Conservation (phyloP, 2,888 invertebrate genomes). For the Polydrusus pterygomalis region DNA sequence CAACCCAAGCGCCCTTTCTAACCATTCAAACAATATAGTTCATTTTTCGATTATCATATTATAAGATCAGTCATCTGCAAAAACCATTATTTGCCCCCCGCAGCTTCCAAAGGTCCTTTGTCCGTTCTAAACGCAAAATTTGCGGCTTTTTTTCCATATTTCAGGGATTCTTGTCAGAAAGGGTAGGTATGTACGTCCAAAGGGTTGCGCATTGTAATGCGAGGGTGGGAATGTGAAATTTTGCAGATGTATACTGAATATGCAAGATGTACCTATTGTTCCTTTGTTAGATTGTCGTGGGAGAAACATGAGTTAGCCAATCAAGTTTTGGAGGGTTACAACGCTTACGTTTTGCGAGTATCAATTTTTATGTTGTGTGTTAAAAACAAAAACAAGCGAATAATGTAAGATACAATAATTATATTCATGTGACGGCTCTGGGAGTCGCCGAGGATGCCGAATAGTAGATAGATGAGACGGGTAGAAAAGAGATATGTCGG, state of each 20-base stretch:
- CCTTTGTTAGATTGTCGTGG: slow-evolving; percentile 14
- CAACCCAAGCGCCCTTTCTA: not conserved
- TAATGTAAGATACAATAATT: too few species aligned
- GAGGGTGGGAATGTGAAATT: slow-evolving; percentile 33
- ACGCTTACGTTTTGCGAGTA: too few species aligned
- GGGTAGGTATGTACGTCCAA: slow-evolving; percentile 27
- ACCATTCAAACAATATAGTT: slow-evolving; percentile 8
- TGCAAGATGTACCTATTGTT: slow-evolving; percentile 8
- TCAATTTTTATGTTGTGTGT: too few species aligned
- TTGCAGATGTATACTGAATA: slow-evolving; percentile 30
- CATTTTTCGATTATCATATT: slow-evolving; percentile 35
- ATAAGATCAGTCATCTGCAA: slow-evolving; percentile 45
- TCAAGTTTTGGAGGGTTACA: not conserved
- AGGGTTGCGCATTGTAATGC: slow-evolving; percentile 39
- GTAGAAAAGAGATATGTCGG: too few species aligned
- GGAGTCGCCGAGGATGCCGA: too few species aligned
- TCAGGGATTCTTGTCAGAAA: slow-evolving; percentile 33
- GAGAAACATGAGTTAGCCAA: slow-evolving; percentile 8
- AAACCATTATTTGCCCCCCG: slow-evolving; percentile 35
- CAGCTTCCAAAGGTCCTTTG: slow-evolving; percentile 24
- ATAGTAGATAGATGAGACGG: too few species aligned
- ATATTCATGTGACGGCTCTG: too few species aligned
- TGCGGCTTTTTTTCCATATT: slow-evolving; percentile 41
- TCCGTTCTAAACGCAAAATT: slow-evolving; percentile 18
- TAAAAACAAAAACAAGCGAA: too few species aligned